phyloP scores from a whole-genome alignment of 2,888 invertebrate genomes.

The Andrena minutula region DNA sequence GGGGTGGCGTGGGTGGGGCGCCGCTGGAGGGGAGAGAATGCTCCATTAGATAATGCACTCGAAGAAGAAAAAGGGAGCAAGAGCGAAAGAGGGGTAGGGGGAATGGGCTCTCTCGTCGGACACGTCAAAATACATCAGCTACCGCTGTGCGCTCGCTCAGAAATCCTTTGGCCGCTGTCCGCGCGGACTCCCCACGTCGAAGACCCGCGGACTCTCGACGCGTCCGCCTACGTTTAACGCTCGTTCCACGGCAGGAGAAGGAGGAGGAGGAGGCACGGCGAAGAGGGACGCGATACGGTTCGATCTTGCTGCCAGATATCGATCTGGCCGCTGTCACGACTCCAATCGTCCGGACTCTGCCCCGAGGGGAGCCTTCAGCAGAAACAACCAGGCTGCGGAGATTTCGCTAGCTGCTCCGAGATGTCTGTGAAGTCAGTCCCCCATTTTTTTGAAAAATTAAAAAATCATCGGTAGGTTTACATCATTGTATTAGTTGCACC shows the following conservation, averaged over 20 bases:
- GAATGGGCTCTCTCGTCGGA: conserved; percentile 76
- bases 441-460: too few relatives aligned
- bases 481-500: too few relatives aligned
- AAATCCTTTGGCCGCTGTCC: conserved; percentile 76
- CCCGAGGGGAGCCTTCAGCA: not conserved
- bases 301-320: conserved; percentile 42
- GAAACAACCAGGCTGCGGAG: not conserved
- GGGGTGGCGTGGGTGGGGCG: conserved; percentile 16
- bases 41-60: conserved; percentile 72
- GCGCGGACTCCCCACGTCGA: conserved; percentile 80
- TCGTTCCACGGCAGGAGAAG: not conserved
- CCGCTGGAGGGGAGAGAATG: conserved; percentile 57
- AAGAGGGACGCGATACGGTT: conserved; percentile 12
- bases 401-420: not conserved
- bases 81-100: not conserved
- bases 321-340: conserved; percentile 39
- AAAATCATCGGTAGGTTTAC: too few relatives aligned
- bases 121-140: conserved; percentile 84
- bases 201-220: conserved; percentile 32
- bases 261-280: not conserved
- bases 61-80: conserved; percentile 57
- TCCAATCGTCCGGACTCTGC: conserved; percentile 8
- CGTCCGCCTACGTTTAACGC: conserved; percentile 53
- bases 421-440: not conserved
- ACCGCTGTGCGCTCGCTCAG: conserved; percentile 83